Evolutionary conservation across 2,888 invertebrate species (phyloP), one percentile per base, ranked within the genome.

Genomic region (Alsophila aescularia): DNA sequence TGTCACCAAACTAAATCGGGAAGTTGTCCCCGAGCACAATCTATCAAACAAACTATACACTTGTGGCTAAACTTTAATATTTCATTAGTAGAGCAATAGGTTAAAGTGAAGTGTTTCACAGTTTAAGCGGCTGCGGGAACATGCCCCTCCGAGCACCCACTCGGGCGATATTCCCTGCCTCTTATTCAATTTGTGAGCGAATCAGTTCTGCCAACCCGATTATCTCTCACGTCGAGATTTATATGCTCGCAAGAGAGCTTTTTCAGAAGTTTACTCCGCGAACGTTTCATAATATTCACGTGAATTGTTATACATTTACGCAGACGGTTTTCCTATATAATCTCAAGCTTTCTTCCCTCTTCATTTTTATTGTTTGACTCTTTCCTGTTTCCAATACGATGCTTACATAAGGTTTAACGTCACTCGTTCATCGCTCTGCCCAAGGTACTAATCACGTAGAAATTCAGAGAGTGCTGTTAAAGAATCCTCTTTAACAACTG

Each of bases 141-240:
- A 37, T 48, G 72, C 65, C 68, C 72, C 72, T 66, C 72, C 62
- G 68, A 58, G 71, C 69, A 61, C 73, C 70, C 75, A 67, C 73
- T 70, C 77, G 68, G 71, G 78, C 75, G 83, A 79, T 81, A 79
- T 81, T 81, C 79, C 79, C 73, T 79, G 79, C 79, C 85, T 85
- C 84, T 89, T 87, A 89, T 90, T 89, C 87, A 89, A 90, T 89
- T 89, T 90, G 86, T 77, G 83, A 87, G 81, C 83, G 86, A 90
- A 90, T 89, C 89, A 87, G 87, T 87, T 85, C 85, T 83, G 79
- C 84, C 85, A 88, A 88, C 86, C 79, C 83, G 87, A 88, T 89
- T 90, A 90, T 88, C 83, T 87, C 83, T 81, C 84, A 85, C 82
- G 84, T 83, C 82, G 76, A 79, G 83, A 83, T 88, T 87, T 87